Evolutionary conservation across 2,888 invertebrate species (phyloP), one percentile per base, ranked within the genome.

Genomic region (Clepsis dumicolana): DNA sequence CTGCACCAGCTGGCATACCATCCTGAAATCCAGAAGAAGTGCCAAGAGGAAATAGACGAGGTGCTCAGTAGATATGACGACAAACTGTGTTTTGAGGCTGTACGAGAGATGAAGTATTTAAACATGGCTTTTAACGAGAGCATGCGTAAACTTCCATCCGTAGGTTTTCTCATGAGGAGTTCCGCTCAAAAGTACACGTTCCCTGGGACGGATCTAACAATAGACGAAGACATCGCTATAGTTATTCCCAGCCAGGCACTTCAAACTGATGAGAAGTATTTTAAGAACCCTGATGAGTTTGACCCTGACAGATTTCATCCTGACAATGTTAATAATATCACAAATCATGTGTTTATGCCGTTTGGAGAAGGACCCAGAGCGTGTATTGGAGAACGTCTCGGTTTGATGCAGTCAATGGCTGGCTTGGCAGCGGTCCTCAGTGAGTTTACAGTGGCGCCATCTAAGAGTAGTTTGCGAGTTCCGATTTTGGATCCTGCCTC

Each of bases 1-100:
- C 52, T 85, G 0, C 85, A 87, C 59, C 74, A 79, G 48, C 73
- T 90, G 0, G 87, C 89, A 1, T 79, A 75, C 24, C 75, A 88
- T 70, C 84, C 81, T 3, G 81, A 85, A 3, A 71, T 80, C 4
- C 89, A 89, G 63, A 74, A 75, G 10, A 80, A 75, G 56, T 77
- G 82, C 29, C 81, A 81, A 54, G 70, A 79, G 16, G 87, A 90
- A 76, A 76, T 89, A 3, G 85, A 83, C 25, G 68, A 71, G 12
- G 77, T 83, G 3, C 63, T 83, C 8, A 57, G 64, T 10, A 79
- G 72, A 63, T 72, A 82, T 44, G 73, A 76, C 4, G 77, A 78
- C 2, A 78, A 77, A 64, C 70, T 83, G 1, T 74, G 74, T 61
- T 84, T 77, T 21, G 82, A 85, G 18, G 77, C 83, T 16, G 62